Evolutionary conservation across 1,140 invertebrate genomes (phyloP).

Genomic region (Aphaenogaster rudis): DNA sequence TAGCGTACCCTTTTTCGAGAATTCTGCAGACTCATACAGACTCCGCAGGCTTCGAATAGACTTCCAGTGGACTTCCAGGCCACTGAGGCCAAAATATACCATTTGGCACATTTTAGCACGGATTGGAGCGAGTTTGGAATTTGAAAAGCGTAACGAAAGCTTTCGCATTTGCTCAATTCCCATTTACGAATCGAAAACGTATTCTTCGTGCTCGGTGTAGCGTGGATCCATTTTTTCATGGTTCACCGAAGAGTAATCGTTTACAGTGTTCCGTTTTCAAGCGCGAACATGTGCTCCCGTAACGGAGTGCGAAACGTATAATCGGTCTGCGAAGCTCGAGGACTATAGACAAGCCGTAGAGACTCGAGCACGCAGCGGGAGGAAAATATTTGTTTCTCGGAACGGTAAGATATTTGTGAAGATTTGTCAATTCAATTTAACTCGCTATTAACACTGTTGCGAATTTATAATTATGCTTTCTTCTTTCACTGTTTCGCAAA

Average conservation of each 20-base stretch:
- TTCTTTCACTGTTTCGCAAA: not conserved
- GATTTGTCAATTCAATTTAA: not conserved
- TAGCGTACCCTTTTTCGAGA: not conserved
- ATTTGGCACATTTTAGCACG: not conserved
- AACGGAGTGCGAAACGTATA: conserved; percentile 11
- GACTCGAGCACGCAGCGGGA: conserved; percentile 2
- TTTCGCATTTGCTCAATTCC: not conserved
- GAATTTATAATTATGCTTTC: not conserved
- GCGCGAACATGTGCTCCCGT: conserved; percentile 37
- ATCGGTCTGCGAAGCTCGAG: not conserved
- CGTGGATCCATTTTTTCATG: conserved; percentile 16
- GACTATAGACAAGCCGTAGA: not conserved
- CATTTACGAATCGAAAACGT: not conserved
- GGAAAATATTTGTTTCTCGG: conserved; percentile 40
- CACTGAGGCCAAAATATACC: not conserved
- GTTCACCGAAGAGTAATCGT: conserved; percentile 13
- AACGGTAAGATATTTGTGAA: conserved; percentile 43
- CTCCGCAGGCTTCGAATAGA: not conserved
- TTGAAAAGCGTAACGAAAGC: conserved; percentile 4
- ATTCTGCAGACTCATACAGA: not conserved
- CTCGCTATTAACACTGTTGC: not conserved
- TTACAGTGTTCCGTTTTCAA: conserved; percentile 46
- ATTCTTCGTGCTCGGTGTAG: conserved; percentile 36
- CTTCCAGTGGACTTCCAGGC: not conserved
- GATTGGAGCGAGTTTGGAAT: conserved; percentile 3